Conservation (phyloP, 2,113 vertebrate genomes). For the Pelecanus crispus region DNA sequence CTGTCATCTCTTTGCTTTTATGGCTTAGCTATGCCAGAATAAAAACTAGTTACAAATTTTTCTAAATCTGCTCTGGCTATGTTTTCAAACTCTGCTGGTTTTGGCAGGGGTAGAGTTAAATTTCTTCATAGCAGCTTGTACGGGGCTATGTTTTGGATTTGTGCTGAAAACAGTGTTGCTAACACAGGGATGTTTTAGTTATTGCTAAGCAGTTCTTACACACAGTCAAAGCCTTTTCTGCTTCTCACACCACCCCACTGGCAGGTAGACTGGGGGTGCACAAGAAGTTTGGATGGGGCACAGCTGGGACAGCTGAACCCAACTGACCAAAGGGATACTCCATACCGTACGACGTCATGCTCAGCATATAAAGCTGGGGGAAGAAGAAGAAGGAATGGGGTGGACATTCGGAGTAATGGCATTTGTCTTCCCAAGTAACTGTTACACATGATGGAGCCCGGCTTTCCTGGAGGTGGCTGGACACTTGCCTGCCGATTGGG, state of each 20-base stretch:
- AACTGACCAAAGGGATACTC: background rate
- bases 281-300: background rate
- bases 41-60: background rate
- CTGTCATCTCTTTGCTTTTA: background rate
- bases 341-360: background rate
- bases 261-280: background rate
- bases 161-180: too few relatives aligned
- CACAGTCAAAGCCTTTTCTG: background rate
- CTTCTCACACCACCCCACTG: background rate
- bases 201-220: background rate
- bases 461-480: background rate
- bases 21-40: background rate
- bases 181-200: background rate
- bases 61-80: background rate
- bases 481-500: too few relatives aligned
- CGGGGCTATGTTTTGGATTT: background rate
- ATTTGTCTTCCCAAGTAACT: background rate
- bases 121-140: background rate
- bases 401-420: rapidly evolving
- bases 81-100: background rate
- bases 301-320: background rate
- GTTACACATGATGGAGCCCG: rapidly evolving
- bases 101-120: background rate
- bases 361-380: background rate
- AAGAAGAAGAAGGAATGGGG: background rate